Conservation (phyloP, 2,888 invertebrate genomes). For the Nemotelus pantherinus region DNA sequence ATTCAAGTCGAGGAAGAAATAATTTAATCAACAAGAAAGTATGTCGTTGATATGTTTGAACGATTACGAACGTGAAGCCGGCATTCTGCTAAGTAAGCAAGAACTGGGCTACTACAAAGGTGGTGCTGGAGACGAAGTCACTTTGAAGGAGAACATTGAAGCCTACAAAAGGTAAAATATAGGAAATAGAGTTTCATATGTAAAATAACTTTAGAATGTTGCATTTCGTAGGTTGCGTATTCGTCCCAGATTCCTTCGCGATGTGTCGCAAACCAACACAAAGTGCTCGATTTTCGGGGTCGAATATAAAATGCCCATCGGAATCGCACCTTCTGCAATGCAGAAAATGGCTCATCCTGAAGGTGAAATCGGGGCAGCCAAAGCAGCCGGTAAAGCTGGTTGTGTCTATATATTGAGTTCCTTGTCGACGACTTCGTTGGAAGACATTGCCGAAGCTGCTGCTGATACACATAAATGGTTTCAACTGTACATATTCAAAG, state of each 20-base stretch:
- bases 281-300: conserved; percentile 73
- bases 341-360: conserved; percentile 90
- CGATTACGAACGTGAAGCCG: conserved; percentile 81
- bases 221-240: conserved; percentile 73
- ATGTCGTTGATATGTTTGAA: conserved; percentile 71
- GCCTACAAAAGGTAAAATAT: conserved; percentile 72
- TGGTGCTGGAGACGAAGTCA: conserved; percentile 84
- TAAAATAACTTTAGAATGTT: background rate
- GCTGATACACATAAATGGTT: conserved; percentile 86
- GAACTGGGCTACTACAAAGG: conserved; percentile 86
- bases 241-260: conserved; percentile 78
- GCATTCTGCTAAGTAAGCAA: conserved; percentile 71
- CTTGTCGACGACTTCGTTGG: conserved; percentile 85
- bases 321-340: conserved; percentile 90
- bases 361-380: conserved; percentile 85
- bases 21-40: background rate
- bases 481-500: conserved; percentile 89
- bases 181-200: background rate
- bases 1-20: too few relatives aligned
- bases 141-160: conserved; percentile 75
- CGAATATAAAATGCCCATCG: conserved; percentile 76
- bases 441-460: conserved; percentile 83
- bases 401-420: conserved; percentile 87
- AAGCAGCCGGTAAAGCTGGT: conserved; percentile 81
- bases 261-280: conserved; percentile 74